Percentiles rank a stretch among this genome's conserved stretches.
phyloP scores from a whole-genome alignment of 2,888 invertebrate genomes.

The Rutpela maculata region DNA sequence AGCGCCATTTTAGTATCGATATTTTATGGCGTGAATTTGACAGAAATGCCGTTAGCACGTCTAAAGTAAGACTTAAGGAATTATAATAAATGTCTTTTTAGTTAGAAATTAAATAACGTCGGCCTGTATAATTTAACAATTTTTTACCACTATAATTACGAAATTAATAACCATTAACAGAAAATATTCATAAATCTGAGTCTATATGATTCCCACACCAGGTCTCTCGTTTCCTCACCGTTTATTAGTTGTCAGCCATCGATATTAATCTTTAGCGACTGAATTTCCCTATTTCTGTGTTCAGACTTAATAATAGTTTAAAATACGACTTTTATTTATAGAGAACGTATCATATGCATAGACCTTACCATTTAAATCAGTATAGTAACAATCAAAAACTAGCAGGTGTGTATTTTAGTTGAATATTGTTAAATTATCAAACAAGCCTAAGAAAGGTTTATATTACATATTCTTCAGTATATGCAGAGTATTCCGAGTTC shows the following conservation, averaged over 20 bases:
- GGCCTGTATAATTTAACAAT: slow-evolving; percentile 48
- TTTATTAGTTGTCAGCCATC: slow-evolving; percentile 31
- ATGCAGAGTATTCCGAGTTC: too few relatives aligned
- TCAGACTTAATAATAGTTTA: slow-evolving; percentile 21
- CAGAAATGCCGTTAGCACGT: neutral
- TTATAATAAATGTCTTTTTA: slow-evolving; percentile 16
- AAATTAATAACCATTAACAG: slow-evolving; percentile 48
- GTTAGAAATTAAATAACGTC: neutral
- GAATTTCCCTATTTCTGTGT: slow-evolving; percentile 20
- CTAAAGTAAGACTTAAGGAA: neutral
- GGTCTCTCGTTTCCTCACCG: slow-evolving; percentile 22
- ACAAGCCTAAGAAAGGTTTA: too few relatives aligned
- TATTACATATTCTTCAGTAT: too few relatives aligned
- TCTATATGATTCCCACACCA: slow-evolving; percentile 33
- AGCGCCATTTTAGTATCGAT: neutral
- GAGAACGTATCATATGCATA: slow-evolving; percentile 6
- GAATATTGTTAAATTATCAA: too few relatives aligned
- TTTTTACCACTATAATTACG: slow-evolving; percentile 44
- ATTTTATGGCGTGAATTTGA: neutral
- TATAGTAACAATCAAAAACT: too few relatives aligned
- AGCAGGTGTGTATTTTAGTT: too few relatives aligned
- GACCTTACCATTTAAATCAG: too few relatives aligned
- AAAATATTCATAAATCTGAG: slow-evolving; percentile 43
- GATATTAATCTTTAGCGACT: slow-evolving; percentile 25
- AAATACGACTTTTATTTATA: slow-evolving; percentile 5